phyloP scores from a whole-genome alignment of 64 coral and sea anemone species.

The Cladopsammia gracilis region DNA sequence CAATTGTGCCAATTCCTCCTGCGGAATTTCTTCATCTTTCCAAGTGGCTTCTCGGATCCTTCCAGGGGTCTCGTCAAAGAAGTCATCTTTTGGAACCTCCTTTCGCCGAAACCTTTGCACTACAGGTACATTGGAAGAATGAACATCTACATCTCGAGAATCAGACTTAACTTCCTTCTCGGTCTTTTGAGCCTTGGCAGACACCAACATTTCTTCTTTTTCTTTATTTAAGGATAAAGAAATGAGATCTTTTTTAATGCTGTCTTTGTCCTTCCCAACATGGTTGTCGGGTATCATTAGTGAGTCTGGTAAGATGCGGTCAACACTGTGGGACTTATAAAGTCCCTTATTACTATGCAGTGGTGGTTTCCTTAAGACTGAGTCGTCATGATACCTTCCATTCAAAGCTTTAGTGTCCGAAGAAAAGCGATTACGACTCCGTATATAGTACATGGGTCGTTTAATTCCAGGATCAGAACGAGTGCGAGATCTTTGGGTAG shows the following conservation, averaged over 20 bases:
- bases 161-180: background rate
- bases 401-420: slow-evolving; percentile 25
- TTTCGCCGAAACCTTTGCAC: background rate
- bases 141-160: background rate
- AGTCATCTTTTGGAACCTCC: slow-evolving; percentile 9
- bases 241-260: background rate
- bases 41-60: slow-evolving; percentile 69
- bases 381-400: slow-evolving; percentile 71
- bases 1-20: slow-evolving; percentile 47
- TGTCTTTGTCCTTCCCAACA: background rate
- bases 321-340: slow-evolving; percentile 82
- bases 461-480: slow-evolving; percentile 70
- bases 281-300: slow-evolving; percentile 5
- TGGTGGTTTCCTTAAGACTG: slow-evolving; percentile 51
- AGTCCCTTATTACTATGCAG: slow-evolving; percentile 13
- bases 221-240: background rate
- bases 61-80: slow-evolving; percentile 41
- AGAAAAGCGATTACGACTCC: background rate
- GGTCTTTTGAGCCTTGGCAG: background rate
- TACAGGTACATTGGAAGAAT: background rate
- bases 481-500: slow-evolving; percentile 45
- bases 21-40: slow-evolving; percentile 89
- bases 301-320: background rate
- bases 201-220: slow-evolving; percentile 33
- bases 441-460: slow-evolving; percentile 20